A percentile compares a stretch with the other conserved stretches of the same genome.
These are phyloP conservation scores for Phalacrocorax aristotelis DNA, from an alignment of 2,113 vertebrate genomes.

Conservation along the genomic window DNA sequence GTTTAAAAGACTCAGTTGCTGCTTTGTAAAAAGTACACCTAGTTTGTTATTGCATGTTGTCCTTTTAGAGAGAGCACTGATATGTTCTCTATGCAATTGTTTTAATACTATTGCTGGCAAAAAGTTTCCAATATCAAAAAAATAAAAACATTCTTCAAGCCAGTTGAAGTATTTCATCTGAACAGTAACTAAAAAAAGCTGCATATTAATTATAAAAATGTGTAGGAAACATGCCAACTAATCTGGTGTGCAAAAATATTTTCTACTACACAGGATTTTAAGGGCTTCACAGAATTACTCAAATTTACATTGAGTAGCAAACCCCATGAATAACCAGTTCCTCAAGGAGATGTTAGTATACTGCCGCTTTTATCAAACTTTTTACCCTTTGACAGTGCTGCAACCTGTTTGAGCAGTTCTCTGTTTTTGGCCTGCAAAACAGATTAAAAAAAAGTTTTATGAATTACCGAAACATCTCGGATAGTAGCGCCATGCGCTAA, in stretches of 20 bases:
- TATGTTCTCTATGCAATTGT: conserved; percentile 56
- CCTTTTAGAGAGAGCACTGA: conserved; percentile 65
- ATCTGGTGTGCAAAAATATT: conserved; percentile 77
- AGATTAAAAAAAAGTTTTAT: neutral
- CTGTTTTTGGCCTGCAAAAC: conserved; percentile 90
- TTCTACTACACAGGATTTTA: conserved; percentile 73
- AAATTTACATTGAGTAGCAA: conserved; percentile 64
- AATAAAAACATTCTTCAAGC: conserved; percentile 80
- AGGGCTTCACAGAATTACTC: conserved; percentile 83
- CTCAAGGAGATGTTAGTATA: conserved; percentile 90
- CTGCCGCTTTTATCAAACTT: conserved; percentile 96
- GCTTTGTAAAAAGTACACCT: conserved; percentile 50
- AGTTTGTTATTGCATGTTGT: conserved; percentile 77
- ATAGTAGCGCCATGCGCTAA: neutral
- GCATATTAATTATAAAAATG: conserved; percentile 76
- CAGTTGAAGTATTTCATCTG: conserved; percentile 79
- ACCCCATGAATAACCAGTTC: conserved; percentile 32
- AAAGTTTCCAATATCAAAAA: conserved; percentile 74
- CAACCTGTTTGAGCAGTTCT: conserved; percentile 97
- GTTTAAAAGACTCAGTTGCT: conserved; percentile 44
- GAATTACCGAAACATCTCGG: neutral
- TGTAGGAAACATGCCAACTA: conserved; percentile 75
- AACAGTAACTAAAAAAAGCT: conserved; percentile 77
- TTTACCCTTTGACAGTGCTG: conserved; percentile 97
- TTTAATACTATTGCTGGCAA: conserved; percentile 78